Base-by-base conservation (phyloP, 2,888 invertebrate genomes). In the Nomada hirtipes region DNA sequence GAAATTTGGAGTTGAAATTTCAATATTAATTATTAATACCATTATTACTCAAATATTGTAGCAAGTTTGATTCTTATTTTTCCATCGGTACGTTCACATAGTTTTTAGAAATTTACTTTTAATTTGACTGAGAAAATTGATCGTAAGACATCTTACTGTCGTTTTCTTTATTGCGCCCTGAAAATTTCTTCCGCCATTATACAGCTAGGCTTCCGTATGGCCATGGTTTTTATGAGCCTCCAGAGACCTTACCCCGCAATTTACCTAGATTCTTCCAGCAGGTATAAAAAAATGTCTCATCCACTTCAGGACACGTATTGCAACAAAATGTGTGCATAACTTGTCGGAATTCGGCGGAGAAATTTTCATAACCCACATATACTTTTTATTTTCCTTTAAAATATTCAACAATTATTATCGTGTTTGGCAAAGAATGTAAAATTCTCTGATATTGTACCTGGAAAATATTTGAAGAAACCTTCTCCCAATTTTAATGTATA, bases 171-270 rank as follows among this genome's bases (percentile, higher is more conserved):
- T 50, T 73, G 57, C 76, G 74, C 72, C 60, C 59, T 50, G 26
- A 70, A 78, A 70, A 79, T 75, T 75, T 59, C 15, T 36, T 55
- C 11, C 10, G 18, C 36, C 55, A 79, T 85, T 79, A 85, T 52
- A 59, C 61, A 60, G 50, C 61, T 42, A 42, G 44, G 55, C 61
- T 80, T 83, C 76, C 73, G 78, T 64, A 74, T 55, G 60, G 50
- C 53, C 53, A 23, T 74, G 47, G 53, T 71, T 85, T 36, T 85
- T 80, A 85, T 20, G 79, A 76, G 79, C 64, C 75, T 26, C 63
- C 20, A n/a, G 26, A 72, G 63, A n/a, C 68, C 20, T 29, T 50
- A 26, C 13, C 44, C 67, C n/a, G 69, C 73, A 63, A 74, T 63
- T 78, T 79, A 67, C 61, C 60, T 83, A 76, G 23, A 55, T 69